A percentile compares a stretch with the other conserved stretches of the same genome.
These are phyloP conservation scores for Columba livia DNA, from an alignment of 2,113 vertebrate species.

Conservation along the genomic window DNA sequence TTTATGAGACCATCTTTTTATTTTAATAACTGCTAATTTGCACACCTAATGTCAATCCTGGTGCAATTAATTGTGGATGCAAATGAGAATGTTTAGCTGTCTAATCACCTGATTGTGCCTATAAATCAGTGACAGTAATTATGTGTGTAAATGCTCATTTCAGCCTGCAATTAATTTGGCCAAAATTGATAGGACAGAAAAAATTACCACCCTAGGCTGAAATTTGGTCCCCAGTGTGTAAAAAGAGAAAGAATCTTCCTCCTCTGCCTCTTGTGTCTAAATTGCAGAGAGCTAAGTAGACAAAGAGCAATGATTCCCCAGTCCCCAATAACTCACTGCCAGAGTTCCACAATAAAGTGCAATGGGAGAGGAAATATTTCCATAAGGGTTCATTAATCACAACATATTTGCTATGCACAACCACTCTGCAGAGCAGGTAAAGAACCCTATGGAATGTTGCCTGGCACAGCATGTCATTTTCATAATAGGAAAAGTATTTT, in stretches of 20 bases:
- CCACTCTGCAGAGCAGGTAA: slow-evolving; percentile 38
- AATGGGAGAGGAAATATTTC: slow-evolving; percentile 61
- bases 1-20: slow-evolving; percentile 25
- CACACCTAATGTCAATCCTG: slow-evolving; percentile 24
- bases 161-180: slow-evolving; percentile 34
- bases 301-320: slow-evolving; percentile 59
- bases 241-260: slow-evolving; percentile 22
- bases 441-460: slow-evolving; percentile 28
- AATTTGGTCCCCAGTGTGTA: not conserved
- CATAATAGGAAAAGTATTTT: slow-evolving; percentile 14
- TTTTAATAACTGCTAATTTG: slow-evolving; percentile 59
- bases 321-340: slow-evolving; percentile 53
- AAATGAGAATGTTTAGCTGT: slow-evolving; percentile 47
- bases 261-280: not conserved
- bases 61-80: slow-evolving; percentile 42
- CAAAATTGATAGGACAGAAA: slow-evolving; percentile 30
- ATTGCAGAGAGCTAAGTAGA: slow-evolving; percentile 36
- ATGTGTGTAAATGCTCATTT: slow-evolving; percentile 48
- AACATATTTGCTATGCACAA: slow-evolving; percentile 43
- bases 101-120: slow-evolving; percentile 32
- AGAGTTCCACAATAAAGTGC: slow-evolving; percentile 57
- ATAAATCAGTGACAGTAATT: slow-evolving; percentile 57
- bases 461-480: slow-evolving; percentile 26
- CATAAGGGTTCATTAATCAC: slow-evolving; percentile 62
- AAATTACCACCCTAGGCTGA: not conserved